Percentiles rank a stretch among this genome's conserved stretches.
Evolutionary conservation across 1,140 invertebrate species (phyloP).

Genomic region (Dendroctonus valens): DNA sequence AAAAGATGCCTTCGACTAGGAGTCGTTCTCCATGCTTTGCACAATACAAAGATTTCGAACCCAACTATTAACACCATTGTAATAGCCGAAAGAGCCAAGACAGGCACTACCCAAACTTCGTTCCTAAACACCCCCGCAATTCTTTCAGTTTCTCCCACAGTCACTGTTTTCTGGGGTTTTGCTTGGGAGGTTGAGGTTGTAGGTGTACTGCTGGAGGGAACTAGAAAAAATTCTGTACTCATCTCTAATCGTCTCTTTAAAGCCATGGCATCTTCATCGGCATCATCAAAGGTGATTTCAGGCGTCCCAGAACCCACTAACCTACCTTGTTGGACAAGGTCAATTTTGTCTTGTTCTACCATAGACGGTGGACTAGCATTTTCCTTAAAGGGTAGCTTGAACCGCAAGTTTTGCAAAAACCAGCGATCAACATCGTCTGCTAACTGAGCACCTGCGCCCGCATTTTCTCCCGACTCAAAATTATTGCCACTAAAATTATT

Average conservation of each 20-base stretch:
- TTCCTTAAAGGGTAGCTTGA: constrained; percentile 1
- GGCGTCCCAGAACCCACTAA: constrained; percentile 1
- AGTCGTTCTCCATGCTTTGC: constrained; percentile 79
- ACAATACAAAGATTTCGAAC: constrained; percentile 88
- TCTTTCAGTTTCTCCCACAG: constrained; percentile 35
- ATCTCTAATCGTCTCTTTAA: constrained; percentile 61
- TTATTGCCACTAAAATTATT: no score
- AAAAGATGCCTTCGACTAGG: constrained; percentile 84
- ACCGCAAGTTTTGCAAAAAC: background rate
- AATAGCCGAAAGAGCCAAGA: constrained; percentile 73
- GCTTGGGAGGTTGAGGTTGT: constrained; percentile 40
- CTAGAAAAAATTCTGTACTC: constrained; percentile 75
- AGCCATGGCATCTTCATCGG: constrained; percentile 30
- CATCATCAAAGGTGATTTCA: constrained; percentile 14
- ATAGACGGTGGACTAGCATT: background rate
- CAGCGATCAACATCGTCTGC: no score
- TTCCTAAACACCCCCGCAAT: constrained; percentile 58
- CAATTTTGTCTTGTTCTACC: background rate
- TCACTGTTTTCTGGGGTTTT: constrained; percentile 41
- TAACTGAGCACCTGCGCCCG: no score
- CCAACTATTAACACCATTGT: constrained; percentile 77
- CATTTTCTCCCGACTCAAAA: no score
- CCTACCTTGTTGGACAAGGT: background rate
- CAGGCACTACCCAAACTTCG: constrained; percentile 83
- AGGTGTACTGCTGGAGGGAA: constrained; percentile 54